Evolutionary conservation across 2,113 vertebrate genomes (phyloP), one percentile per base, ranked within the genome.

Genomic region (Aspidoscelis tigris): DNA sequence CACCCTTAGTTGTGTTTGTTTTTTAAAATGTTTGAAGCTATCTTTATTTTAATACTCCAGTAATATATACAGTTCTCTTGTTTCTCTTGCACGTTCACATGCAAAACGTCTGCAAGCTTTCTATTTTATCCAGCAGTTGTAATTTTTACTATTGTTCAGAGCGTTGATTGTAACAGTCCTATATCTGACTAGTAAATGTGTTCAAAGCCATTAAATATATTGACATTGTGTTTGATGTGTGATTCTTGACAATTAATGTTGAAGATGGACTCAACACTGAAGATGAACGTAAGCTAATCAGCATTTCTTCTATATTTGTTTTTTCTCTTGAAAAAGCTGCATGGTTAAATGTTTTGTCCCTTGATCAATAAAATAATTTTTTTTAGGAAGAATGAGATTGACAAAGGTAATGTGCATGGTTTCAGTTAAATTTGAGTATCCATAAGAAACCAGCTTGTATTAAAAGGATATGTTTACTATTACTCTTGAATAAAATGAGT

Each of bases 201-300:
- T 53, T 85, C 20, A 16, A 65, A 53, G 73, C 14, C n/a, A 39
- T 8, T 0, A 50, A 43, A 72, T 88, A 58, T 53, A 72, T 89
- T 88, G n/a, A 70, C 82, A 80, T n/a, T 78, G 41, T 64, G 4
- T 1, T n/a, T 86, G n/a, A 85, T 50, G 8, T 81, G 65, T 64
- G 88, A 20, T 66, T 43, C 4, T n/a, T 66, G 24, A 0, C 78
- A 88, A 83, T 64, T 82, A 87, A 83, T 53, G 69, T 53, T 75
- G 87, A 85, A 87, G 81, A 78, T 82, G 74, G 84, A 84, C 83
- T 65, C 66, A 66, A 1, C 6, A 4, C 41, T 77, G 77, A 88
- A 85, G 76, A 65, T 41, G 12, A 44, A 0, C 5, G 41, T 78
- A 65, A 43, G 68, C 39, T 78, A 80, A 5, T 10, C 68, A 58